Conservation (phyloP, 2,113 vertebrate species). For the Salvelinus namaycush region DNA sequence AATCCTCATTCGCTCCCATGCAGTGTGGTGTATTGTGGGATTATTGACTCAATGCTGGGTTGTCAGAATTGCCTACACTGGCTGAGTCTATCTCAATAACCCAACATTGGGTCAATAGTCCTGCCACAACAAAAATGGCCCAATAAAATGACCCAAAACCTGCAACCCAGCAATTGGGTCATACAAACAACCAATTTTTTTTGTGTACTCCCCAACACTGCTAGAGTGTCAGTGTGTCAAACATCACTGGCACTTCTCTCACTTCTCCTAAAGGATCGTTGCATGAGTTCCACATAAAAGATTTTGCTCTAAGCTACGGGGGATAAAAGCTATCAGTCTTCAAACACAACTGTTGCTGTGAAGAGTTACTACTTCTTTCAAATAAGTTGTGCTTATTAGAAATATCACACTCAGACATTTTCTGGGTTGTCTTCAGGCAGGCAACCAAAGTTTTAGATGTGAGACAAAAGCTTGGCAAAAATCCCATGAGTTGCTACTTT, state of each 20-base stretch:
- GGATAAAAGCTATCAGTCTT: slow-evolving; percentile 33
- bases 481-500: slow-evolving; percentile 35
- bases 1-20: no score
- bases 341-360: slow-evolving; percentile 8
- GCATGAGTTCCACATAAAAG: slow-evolving; percentile 31
- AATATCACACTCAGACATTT: background rate
- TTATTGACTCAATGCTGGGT: no score
- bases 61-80: no score
- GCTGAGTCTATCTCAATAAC: no score
- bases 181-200: no score
- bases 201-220: no score
- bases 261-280: slow-evolving; percentile 22
- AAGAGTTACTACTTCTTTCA: slow-evolving; percentile 17
- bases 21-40: no score
- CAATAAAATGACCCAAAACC: no score
- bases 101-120: no score
- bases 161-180: no score
- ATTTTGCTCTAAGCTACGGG: slow-evolving; percentile 29
- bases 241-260: slow-evolving; percentile 19
- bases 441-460: slow-evolving; percentile 9
- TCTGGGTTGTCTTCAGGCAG: slow-evolving; percentile 11
- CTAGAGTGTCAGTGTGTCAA: background rate
- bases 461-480: slow-evolving; percentile 6
- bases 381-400: slow-evolving; percentile 29
- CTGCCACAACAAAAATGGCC: no score